A percentile compares a stretch with the other conserved stretches of the same genome.
phyloP scores from a whole-genome alignment of 2,797 vertebrate species.

The Channa striata region DNA sequence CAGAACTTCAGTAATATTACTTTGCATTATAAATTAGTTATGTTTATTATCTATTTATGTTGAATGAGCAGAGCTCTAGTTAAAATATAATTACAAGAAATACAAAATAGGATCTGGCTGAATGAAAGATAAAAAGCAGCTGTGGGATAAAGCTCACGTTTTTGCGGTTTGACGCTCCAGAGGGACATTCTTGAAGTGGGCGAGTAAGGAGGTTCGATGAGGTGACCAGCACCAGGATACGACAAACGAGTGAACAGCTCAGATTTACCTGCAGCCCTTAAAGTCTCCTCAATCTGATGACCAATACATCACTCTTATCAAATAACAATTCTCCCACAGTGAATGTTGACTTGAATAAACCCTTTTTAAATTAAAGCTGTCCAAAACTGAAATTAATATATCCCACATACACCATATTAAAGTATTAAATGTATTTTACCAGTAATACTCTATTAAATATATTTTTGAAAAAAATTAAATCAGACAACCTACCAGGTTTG shows the following conservation, averaged over 20 bases:
- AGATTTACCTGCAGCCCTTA: constrained; percentile 68
- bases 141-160: constrained; percentile 53
- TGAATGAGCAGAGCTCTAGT: background rate
- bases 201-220: constrained; percentile 86
- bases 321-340: background rate
- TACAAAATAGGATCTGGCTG: background rate
- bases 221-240: constrained; percentile 88
- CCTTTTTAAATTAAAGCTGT: background rate
- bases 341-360: too few species aligned
- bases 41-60: too few species aligned
- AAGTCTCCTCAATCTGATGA: constrained; percentile 67
- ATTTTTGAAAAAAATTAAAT: background rate
- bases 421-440: background rate
- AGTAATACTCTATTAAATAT: too few species aligned
- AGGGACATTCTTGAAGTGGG: constrained; percentile 65
- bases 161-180: constrained; percentile 67
- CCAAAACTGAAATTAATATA: too few species aligned
- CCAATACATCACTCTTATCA: constrained; percentile 3
- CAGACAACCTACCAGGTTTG: constrained; percentile 60
- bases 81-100: background rate
- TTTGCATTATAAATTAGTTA: background rate
- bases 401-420: background rate
- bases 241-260: constrained; percentile 76
- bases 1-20: background rate
- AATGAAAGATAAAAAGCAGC: background rate